A percentile compares a stretch with the other conserved stretches of the same genome.
These are phyloP conservation scores for Vulpes ferrilata DNA, from an alignment of 2,113 vertebrate genomes.

Conservation along the genomic window DNA sequence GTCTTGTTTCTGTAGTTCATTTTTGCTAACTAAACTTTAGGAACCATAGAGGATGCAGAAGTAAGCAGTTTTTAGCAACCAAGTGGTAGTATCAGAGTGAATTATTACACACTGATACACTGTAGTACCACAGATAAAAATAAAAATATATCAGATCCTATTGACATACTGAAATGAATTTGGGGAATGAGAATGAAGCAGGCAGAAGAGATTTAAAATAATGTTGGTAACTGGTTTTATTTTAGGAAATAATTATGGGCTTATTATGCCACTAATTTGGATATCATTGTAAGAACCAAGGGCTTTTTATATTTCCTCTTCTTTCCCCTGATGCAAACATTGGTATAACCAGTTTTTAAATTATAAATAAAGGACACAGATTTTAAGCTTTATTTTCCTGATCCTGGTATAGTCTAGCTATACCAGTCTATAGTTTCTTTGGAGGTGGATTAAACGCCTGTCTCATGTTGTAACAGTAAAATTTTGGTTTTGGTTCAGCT, in stretches of 20 bases:
- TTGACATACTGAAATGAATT: not conserved
- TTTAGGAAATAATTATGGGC: not conserved
- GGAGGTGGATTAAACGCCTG: not conserved
- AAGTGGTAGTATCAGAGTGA: not conserved
- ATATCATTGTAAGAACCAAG: not conserved
- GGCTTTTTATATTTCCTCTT: not conserved
- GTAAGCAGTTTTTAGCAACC: not conserved
- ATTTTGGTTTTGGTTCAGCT: not conserved
- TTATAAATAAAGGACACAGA: not conserved
- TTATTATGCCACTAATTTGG: not conserved
- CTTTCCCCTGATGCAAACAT: not conserved
- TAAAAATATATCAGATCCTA: not conserved
- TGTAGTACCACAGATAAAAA: not conserved
- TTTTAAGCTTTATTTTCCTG: not conserved
- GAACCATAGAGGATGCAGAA: not conserved
- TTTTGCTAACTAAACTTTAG: conserved; percentile 28
- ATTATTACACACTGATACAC: not conserved
- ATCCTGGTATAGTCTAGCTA: not conserved
- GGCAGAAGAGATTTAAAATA: not conserved
- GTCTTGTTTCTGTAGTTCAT: not conserved
- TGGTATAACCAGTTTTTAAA: not conserved
- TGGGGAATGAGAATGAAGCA: not conserved
- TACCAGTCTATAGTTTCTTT: not conserved
- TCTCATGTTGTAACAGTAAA: not conserved
- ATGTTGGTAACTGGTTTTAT: not conserved